Conservation (phyloP, 2,113 vertebrate species). For the Neolamprologus toae region DNA sequence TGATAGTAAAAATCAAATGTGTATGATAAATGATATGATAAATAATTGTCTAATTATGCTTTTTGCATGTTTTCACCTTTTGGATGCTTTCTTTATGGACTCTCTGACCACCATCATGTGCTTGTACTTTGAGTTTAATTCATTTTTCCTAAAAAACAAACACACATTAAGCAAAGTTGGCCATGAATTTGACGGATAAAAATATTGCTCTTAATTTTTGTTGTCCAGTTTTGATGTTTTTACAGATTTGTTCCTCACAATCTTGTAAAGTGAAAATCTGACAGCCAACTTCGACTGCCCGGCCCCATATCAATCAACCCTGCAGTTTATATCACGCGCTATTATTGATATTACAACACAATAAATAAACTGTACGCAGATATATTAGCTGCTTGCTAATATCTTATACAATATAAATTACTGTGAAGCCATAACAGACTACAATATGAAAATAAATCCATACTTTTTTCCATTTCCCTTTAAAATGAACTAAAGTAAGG, state of each 20-base stretch:
- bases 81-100: not conserved
- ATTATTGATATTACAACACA: not conserved
- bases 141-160: not conserved
- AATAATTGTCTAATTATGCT: not conserved
- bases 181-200: not conserved
- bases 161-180: not conserved
- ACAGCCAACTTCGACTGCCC: not conserved
- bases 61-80: not conserved
- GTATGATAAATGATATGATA: not conserved
- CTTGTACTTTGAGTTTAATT: not conserved
- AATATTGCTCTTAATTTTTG: not conserved
- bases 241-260: not conserved
- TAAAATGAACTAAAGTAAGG: not conserved
- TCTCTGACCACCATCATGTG: not conserved
- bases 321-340: not conserved
- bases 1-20: not conserved
- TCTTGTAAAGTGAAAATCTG: not conserved
- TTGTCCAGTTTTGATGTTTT: not conserved
- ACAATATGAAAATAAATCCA: not conserved
- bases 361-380: not conserved
- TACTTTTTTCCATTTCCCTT: not conserved
- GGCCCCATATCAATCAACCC: too few species aligned
- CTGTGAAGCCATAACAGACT: not conserved
- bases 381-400: not conserved
- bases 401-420: not conserved